Conservation (phyloP, 2,797 vertebrate genomes). For the Aldrovandia affinis region DNA sequence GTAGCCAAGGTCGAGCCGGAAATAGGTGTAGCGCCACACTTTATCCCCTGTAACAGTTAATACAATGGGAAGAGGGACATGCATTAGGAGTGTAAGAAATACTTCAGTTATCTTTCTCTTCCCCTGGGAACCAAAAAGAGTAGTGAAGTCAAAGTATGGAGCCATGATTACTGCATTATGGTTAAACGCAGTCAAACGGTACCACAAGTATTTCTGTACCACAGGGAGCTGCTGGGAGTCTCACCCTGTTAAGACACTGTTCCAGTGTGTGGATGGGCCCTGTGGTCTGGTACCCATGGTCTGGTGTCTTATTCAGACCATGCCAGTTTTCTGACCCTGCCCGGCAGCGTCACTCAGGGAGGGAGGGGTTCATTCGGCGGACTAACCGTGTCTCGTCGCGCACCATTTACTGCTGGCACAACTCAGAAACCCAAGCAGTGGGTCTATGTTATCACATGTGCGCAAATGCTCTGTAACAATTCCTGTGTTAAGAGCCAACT, state of each 20-base stretch:
- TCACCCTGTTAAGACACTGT: background rate
- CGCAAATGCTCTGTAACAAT: background rate
- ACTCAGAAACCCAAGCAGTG: too few species aligned
- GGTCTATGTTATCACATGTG: too few species aligned
- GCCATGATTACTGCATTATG: background rate
- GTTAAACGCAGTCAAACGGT: background rate
- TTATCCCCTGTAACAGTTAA: conserved; percentile 70
- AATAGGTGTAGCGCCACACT: conserved; percentile 79
- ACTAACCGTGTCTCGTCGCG: too few species aligned
- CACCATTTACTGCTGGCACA: too few species aligned
- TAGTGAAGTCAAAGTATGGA: too few species aligned
- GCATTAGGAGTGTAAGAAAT: background rate
- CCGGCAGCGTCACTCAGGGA: too few species aligned
- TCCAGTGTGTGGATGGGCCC: background rate
- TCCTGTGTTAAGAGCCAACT: background rate
- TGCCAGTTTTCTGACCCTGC: too few species aligned
- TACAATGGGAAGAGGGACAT: too few species aligned
- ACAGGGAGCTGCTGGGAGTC: background rate
- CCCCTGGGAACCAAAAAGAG: too few species aligned
- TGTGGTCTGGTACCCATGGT: background rate
- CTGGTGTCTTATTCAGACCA: too few species aligned
- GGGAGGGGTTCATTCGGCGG: too few species aligned
- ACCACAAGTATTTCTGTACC: background rate
- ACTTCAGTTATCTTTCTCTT: background rate
- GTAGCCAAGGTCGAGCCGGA: conserved; percentile 78